Evolutionary conservation across 2,797 vertebrate species (phyloP), one percentile per base, ranked within the genome.

Genomic region (Peromyscus nudipes): DNA sequence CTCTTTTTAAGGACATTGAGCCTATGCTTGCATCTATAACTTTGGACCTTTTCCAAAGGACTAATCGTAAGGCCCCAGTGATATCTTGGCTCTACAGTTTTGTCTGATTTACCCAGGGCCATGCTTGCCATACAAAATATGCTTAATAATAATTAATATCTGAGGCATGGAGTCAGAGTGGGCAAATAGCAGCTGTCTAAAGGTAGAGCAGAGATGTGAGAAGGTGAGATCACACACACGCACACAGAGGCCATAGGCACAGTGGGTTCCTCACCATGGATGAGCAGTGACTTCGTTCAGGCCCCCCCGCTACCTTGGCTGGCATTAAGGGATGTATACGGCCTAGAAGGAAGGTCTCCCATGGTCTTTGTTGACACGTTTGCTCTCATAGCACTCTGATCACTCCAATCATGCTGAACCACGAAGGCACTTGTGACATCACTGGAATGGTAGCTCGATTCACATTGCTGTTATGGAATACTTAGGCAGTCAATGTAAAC

Each of bases 1-100:
- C 40, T 83, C 6, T 27, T 89, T 84, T 65, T 29, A 40, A 49
- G 34, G 31, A 49, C 31, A 2, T 13, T 23, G 64, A 21, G 11
- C 37, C 29, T 60, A 27, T 14, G 40, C 69, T 64, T 69, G 17
- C 40, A 0, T 80, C 57, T 12, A 55, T 94, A n/a, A 80, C 27
- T 60, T 37, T n/a, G 55, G 19, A 14, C 40, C 12, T 12, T 89
- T 85, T 71, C 11, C 23, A 13, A 73, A 89, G 79, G 64, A 52
- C 21, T 43, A 14, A 3, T 16, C 11, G 0, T 12, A 1, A 77
- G 2, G 29, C n/a, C 25, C 10, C 25, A 23, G 4, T 43, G 55
- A 55, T 31, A 37, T 6, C 37, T 77, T 46, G 29, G 27, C 21
- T 14, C 55, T 29, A 55, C 3, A 7, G 21, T 62, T 55, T 52